phyloP scores from a whole-genome alignment of 2,888 invertebrate genomes.

The Gortyna flavago region DNA sequence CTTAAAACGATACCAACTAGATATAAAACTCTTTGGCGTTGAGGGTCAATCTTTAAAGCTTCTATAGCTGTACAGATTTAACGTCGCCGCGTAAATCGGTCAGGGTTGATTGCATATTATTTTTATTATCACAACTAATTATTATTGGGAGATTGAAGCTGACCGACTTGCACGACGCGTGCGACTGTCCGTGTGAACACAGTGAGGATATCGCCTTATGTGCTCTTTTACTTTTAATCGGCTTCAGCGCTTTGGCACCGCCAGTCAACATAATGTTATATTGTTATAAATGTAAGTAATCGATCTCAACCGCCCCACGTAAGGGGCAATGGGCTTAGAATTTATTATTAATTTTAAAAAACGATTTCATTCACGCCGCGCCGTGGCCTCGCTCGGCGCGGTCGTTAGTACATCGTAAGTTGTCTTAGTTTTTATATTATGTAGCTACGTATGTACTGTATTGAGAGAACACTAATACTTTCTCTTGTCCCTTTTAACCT shows the following conservation, averaged over 20 bases:
- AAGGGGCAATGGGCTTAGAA: slow-evolving; percentile 85
- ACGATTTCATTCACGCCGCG: slow-evolving; percentile 74
- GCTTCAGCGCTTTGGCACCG: slow-evolving; percentile 85
- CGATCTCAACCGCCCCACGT: slow-evolving; percentile 87
- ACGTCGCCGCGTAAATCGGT: slow-evolving; percentile 63
- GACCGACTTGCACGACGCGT: slow-evolving; percentile 53
- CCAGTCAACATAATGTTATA: slow-evolving; percentile 83
- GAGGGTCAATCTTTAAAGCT: slow-evolving; percentile 51
- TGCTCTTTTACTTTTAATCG: slow-evolving; percentile 78
- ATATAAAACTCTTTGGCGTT: slow-evolving; percentile 38
- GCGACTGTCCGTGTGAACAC: slow-evolving; percentile 49
- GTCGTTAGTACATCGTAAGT: slow-evolving; percentile 83
- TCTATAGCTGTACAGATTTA: slow-evolving; percentile 45
- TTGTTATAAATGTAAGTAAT: slow-evolving; percentile 81
- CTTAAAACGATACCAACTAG: slow-evolving; percentile 36
- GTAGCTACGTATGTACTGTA: slow-evolving; percentile 81
- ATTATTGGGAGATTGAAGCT: slow-evolving; percentile 67
- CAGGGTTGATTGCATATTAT: slow-evolving; percentile 73
- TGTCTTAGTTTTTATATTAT: slow-evolving; percentile 86
- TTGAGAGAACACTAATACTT: slow-evolving; percentile 89
- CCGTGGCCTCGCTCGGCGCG: slow-evolving; percentile 70
- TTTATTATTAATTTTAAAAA: slow-evolving; percentile 77
- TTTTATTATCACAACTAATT: slow-evolving; percentile 79
- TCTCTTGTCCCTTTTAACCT: slow-evolving; percentile 90
- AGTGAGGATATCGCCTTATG: slow-evolving; percentile 73